Evolutionary conservation across 2,888 invertebrate genomes (phyloP), one percentile per base, ranked within the genome.

Genomic region (Agapostemon virescens): DNA sequence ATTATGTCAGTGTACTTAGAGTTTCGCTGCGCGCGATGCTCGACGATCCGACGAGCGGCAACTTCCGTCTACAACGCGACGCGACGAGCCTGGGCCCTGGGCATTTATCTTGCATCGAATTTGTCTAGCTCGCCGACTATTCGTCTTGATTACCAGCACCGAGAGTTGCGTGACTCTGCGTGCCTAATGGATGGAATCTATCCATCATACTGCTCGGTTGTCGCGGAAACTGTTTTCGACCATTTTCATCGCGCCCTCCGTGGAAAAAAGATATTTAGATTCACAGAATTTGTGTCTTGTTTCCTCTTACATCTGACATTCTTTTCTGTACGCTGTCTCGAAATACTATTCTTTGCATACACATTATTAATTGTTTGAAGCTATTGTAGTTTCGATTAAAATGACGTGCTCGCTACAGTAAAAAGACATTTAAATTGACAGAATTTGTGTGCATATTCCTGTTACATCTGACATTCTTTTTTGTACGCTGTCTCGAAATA

Each of bases 1-100:
- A 81, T 81, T 81, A 81, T 74, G 81, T 42, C 70, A 52, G 80
- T 70, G 81, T 80, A 42, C 68, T 81, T 80, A 67, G 61, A 81
- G 81, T 80, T 81, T 74, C 61, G 13, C 55, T 7, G 23, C 26
- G 40, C 55, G 15, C 55, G 42, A 55, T 20, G 58, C 74, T 64
- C 69, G 30, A 20, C 63, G 78, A 36, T 33, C 20, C 58, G 26
- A 2, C 58, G 69, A 17, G 23, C 40, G 17, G 11, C 55, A 74
- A 74, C 80, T 81, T 74, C 66, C n/a, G 36, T 20, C n/a, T 42
- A 49, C 49, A 49, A 49, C 49, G 49, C n/a, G 49, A 49, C n/a
- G 49, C 49, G 49, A n/a, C 49, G 49, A n/a, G 20, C n/a, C 55
- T 55, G 63, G 52, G 17, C 23, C 40, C 26, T 0, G 63, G n/a